Base-by-base conservation (phyloP, 1,140 invertebrate genomes). In the Agraylea sexmaculata region DNA sequence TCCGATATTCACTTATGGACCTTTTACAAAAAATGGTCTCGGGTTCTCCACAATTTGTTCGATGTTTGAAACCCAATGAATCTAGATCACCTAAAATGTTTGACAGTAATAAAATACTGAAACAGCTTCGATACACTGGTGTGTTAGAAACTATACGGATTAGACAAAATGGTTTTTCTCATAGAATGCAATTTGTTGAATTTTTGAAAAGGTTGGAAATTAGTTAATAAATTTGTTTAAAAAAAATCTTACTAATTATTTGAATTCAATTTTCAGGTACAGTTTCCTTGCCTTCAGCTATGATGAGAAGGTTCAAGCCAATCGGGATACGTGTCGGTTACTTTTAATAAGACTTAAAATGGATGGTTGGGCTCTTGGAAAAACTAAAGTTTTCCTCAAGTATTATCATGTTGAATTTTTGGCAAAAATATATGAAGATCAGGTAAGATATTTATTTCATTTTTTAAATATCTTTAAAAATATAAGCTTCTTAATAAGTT, bases 401-500 rank as follows among this genome's bases (percentile, higher is more conserved):
- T 88, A 88, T 56, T 88, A 87, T 52, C 84, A 88, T 52, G 74
- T 87, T 1, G 84, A 89, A 60, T 78, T 82, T 44, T 60, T 90
- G 1, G 75, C 83, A 0, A 78, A 82, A 53, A 64, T 80, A 50
- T 87, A 84, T 56, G 83, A 87, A 55, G 74, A 81, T 42, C 70
- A 79, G 55, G 70, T 75, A 15, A 51, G 42, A 25, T 42, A 4
- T 12, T 16, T 15, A n/a, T n/a, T n/a, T n/a, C n/a, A 39, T 12
- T 22, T 40, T 43, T 21, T 44, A 39, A 8, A 46, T 39, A 28
- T 28, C 16, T 30, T 22, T 16, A 42, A 17, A 11, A 19, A 11
- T 17, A 6, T 42, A 36, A 29, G 27, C 10, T 22, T 12, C 12
- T 36, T 36, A 20, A 25, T 22, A 22, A 31, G 8, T 37, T 37